Evolutionary conservation across 53 echinoderm and acorn worm species (phyloP), one percentile per base, ranked within the genome.

Genomic region (Temnopleurus reevesii): DNA sequence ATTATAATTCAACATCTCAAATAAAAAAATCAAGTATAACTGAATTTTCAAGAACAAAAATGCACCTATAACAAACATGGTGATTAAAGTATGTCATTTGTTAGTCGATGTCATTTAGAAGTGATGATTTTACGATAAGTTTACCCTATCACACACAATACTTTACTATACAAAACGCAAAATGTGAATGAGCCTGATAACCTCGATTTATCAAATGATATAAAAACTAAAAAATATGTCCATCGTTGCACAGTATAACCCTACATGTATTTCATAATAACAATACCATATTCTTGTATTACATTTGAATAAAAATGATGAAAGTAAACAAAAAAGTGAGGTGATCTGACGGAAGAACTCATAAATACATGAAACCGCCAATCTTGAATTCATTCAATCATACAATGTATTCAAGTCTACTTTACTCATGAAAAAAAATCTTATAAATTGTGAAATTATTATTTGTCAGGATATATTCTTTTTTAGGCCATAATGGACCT

Each of bases 1-100:
- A 28, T 57, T 23, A 57, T n/a, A n/a, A 1, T 57, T 7, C 23
- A 57, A 57, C 58, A 12, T n/a, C n/a, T n/a, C n/a, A n/a, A n/a
- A n/a, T n/a, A n/a, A n/a, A 61, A 18, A 63, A 15, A 31, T 31
- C 63, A 63, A 63, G 33, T 63, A 10, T 0, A 58, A 17, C 21
- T 71, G 3, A 18, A 41, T 71, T 38, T 4, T 21, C 18, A 2
- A 71, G 23, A 41, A 19, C 3, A 71, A 41, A 1, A 4, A 31
- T 5, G 33, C 33, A 38, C 41, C 8, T 71, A 41, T 15, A 21
- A 71, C 38, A 71, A 41, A 66, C 9, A 41, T 34, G 55, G n/a
- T n/a, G n/a, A n/a, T n/a, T n/a, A n/a, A n/a, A n/a, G n/a, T n/a
- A 34, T 71, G 23, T 71, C 36, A 71, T 71, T 71, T 71, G 38